phyloP scores from a whole-genome alignment of 2,797 vertebrate species.

The Pyrocephalus nanus region DNA sequence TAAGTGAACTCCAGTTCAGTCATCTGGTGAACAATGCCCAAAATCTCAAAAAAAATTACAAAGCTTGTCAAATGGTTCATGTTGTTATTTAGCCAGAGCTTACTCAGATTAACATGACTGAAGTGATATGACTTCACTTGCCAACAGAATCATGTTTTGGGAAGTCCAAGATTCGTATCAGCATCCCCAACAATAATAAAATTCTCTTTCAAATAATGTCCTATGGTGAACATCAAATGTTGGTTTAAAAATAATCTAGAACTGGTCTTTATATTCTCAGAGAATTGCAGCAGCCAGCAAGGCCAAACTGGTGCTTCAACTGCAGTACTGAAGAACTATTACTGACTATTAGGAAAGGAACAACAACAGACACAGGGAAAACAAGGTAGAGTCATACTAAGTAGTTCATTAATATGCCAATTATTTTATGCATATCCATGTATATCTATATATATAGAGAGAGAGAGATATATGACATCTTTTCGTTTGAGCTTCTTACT shows the following conservation, averaged over 20 bases:
- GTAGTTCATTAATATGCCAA: background rate
- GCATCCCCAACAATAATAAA: background rate
- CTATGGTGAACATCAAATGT: background rate
- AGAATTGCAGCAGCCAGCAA: background rate
- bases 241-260: background rate
- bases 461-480: background rate
- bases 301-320: background rate
- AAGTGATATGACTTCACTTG: background rate
- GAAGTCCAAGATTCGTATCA: background rate
- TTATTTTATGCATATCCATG: background rate
- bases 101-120: background rate
- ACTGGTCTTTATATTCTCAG: background rate
- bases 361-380: background rate
- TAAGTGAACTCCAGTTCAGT: background rate
- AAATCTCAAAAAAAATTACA: background rate
- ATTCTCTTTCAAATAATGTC: background rate
- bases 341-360: background rate
- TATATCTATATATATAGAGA: no score
- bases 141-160: background rate
- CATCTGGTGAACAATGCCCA: background rate
- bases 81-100: background rate
- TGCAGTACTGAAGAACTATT: background rate
- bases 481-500: background rate
- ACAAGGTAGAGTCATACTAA: background rate
- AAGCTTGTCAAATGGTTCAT: background rate